Evolutionary conservation across 2,113 vertebrate genomes (phyloP).

Genomic region (Laticauda laticaudata): DNA sequence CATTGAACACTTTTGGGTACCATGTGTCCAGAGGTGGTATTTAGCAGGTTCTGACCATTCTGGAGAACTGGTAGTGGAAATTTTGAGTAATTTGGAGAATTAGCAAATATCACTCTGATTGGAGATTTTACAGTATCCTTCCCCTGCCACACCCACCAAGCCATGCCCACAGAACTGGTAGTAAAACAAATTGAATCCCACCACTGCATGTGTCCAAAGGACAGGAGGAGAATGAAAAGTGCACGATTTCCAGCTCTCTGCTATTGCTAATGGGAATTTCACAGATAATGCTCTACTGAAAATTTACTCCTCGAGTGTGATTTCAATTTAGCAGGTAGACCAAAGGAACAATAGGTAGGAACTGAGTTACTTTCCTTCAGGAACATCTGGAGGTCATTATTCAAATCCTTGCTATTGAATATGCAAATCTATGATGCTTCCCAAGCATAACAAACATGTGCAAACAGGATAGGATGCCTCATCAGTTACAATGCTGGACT

Average conservation of each 20-base stretch:
- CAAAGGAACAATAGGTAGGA: slow-evolving; percentile 1
- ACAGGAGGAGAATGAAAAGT: neutral
- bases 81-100: too few relatives aligned
- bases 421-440: neutral
- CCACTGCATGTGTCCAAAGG: neutral
- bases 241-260: neutral
- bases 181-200: too few relatives aligned
- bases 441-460: slow-evolving; percentile 33
- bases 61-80: too few relatives aligned
- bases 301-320: slow-evolving; percentile 8
- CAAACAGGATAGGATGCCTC: slow-evolving; percentile 46
- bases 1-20: slow-evolving; percentile 4
- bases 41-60: too few relatives aligned
- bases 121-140: too few relatives aligned
- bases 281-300: slow-evolving; percentile 15
- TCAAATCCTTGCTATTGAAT: neutral
- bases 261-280: neutral
- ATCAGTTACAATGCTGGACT: slow-evolving; percentile 26
- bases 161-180: too few relatives aligned
- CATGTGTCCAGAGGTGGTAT: too few relatives aligned
- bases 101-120: too few relatives aligned
- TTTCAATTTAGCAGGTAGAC: slow-evolving; percentile 23
- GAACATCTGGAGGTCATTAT: neutral
- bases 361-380: slow-evolving; percentile 5
- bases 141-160: too few relatives aligned